phyloP scores from a whole-genome alignment of 2,113 vertebrate genomes.

The Hemicordylus capensis region DNA sequence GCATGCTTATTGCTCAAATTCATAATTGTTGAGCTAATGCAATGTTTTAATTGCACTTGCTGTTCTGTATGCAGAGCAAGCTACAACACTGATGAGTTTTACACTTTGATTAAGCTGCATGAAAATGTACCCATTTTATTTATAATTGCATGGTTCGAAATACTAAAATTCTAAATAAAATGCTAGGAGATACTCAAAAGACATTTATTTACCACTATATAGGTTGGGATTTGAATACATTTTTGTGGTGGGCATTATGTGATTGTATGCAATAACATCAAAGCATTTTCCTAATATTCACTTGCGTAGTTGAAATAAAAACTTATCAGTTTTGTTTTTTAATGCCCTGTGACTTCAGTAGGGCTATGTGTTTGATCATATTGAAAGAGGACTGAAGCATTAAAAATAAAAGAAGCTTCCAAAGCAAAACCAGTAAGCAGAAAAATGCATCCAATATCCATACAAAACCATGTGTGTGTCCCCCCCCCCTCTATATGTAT shows the following conservation, averaged over 20 bases:
- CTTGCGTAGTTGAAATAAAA: not conserved
- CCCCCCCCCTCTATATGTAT: no score
- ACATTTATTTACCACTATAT: not conserved
- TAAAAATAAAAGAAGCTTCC: not conserved
- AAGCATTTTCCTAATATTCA: not conserved
- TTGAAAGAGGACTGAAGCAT: not conserved
- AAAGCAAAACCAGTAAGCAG: not conserved
- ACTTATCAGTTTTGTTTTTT: not conserved
- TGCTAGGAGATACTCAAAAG: not conserved
- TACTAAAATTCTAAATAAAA: not conserved
- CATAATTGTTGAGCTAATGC: constrained; percentile 47
- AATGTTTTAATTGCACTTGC: constrained; percentile 54
- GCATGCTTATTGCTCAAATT: constrained; percentile 36
- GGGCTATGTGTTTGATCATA: not conserved
- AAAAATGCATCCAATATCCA: not conserved
- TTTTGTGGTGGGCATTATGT: not conserved
- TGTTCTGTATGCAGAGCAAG: constrained; percentile 31
- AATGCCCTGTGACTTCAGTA: not conserved
- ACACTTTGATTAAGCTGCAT: constrained; percentile 49
- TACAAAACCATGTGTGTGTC: no score
- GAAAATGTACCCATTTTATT: constrained; percentile 49
- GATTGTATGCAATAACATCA: no score
- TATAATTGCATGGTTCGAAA: not conserved
- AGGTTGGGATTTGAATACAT: not conserved
- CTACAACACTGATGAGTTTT: constrained; percentile 42